Conservation (phyloP, 2,113 vertebrate genomes). For the Paedocypris sp. region DNA sequence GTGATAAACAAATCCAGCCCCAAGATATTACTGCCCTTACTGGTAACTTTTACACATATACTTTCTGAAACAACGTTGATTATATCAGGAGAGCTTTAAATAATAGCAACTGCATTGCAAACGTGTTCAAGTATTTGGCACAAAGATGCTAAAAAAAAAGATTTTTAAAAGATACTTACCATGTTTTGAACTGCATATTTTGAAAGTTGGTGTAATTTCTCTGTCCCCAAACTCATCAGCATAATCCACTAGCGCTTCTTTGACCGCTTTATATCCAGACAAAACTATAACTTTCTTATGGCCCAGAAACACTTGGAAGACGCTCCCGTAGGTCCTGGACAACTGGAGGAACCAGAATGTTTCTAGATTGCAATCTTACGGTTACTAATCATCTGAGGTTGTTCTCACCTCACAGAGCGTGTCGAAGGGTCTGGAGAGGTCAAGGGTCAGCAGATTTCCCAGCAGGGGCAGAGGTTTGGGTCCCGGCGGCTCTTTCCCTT, state of each 20-base stretch:
- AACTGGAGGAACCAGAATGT: conserved; percentile 49
- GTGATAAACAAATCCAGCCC: background rate
- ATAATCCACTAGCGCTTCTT: conserved; percentile 62
- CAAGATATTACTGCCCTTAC: background rate
- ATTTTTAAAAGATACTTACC: conserved; percentile 50
- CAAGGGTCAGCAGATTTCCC: conserved; percentile 54
- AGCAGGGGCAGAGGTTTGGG: conserved; percentile 48
- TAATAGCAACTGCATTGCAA: no score
- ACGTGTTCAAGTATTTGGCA: no score
- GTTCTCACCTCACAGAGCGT: conserved; percentile 40
- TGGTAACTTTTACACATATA: no score
- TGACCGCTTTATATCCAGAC: conserved; percentile 67
- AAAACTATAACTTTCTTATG: conserved; percentile 61
- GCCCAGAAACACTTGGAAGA: conserved; percentile 71
- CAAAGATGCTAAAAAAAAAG: no score
- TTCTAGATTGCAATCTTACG: no score
- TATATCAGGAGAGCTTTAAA: no score
- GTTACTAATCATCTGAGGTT: no score
- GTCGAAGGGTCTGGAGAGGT: conserved; percentile 43
- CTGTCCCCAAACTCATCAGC: conserved; percentile 70
- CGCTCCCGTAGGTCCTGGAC: conserved; percentile 63
- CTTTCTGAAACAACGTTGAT: no score
- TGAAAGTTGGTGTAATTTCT: conserved; percentile 52
- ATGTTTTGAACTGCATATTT: conserved; percentile 45
- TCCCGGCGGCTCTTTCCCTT: conserved; percentile 43